Evolutionary conservation across 2,113 vertebrate genomes (phyloP).

Genomic region (Maccullochella peelii): DNA sequence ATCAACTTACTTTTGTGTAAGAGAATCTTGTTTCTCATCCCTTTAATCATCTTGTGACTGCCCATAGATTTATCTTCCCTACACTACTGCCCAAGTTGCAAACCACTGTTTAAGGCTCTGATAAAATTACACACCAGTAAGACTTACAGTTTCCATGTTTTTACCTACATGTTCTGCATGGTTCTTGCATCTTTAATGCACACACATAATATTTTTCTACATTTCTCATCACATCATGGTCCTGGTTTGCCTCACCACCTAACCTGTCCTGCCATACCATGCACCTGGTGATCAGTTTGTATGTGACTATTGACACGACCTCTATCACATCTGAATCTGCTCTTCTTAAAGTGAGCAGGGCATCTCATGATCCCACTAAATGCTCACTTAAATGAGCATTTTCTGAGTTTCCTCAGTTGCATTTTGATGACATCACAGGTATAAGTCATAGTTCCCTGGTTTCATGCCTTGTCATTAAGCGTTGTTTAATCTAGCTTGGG

Average conservation of each 20-base stretch:
- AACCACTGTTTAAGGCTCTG: too few species aligned
- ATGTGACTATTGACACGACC: background rate
- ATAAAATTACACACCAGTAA: too few species aligned
- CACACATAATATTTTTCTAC: background rate
- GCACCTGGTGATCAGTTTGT: background rate
- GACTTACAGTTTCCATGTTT: too few species aligned
- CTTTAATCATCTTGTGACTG: background rate
- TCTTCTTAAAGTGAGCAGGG: background rate
- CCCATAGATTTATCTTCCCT: too few species aligned
- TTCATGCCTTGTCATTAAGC: slow-evolving; percentile 42
- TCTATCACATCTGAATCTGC: background rate
- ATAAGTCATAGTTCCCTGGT: slow-evolving; percentile 24
- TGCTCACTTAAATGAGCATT: background rate
- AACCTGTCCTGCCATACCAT: background rate
- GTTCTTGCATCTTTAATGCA: too few species aligned
- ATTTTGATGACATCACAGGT: slow-evolving; percentile 26
- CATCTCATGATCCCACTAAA: background rate
- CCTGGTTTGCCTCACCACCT: background rate
- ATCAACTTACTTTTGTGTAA: too few species aligned
- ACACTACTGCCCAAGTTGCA: background rate
- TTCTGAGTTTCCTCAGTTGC: slow-evolving; percentile 17
- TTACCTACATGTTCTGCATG: too few species aligned
- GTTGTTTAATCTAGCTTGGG: slow-evolving; percentile 17
- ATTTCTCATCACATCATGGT: background rate
- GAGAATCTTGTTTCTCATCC: too few species aligned